Percentiles rank a stretch among this genome's conserved stretches.
phyloP scores from a whole-genome alignment of 2,113 vertebrate genomes.

The Tichodroma muraria region DNA sequence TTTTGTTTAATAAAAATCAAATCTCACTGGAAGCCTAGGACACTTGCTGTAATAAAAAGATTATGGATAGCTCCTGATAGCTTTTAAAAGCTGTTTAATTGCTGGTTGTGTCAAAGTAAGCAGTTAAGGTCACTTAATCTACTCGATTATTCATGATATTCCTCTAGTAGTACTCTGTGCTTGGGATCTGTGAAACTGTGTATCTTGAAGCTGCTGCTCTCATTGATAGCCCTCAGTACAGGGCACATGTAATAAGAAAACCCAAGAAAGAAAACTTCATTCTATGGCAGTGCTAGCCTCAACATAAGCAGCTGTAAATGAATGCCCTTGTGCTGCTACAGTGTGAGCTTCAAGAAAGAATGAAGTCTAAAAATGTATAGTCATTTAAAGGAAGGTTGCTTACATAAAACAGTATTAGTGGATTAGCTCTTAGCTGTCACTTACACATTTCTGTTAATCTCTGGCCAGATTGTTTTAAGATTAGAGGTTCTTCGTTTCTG shows the following conservation, averaged over 20 bases:
- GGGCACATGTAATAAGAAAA: background rate
- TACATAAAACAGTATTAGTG: background rate
- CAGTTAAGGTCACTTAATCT: constrained; percentile 35
- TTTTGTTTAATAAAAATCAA: constrained; percentile 55
- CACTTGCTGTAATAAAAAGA: background rate
- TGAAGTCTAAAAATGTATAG: background rate
- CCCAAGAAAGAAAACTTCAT: background rate
- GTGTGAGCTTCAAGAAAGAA: background rate
- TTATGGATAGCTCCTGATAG: constrained; percentile 4
- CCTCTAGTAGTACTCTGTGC: background rate
- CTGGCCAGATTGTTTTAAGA: background rate
- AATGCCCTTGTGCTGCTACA: background rate
- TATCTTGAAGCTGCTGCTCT: background rate
- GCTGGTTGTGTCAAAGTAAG: constrained; percentile 12
- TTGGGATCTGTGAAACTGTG: background rate
- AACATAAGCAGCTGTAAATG: background rate
- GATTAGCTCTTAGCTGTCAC: background rate
- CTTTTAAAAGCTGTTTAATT: constrained; percentile 40
- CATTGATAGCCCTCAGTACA: background rate
- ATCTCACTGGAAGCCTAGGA: constrained; percentile 11
- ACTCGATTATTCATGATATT: constrained; percentile 5
- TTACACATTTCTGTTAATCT: background rate
- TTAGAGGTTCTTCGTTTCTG: background rate
- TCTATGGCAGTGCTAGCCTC: background rate
- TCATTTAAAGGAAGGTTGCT: background rate